Evolutionary conservation across 2,113 vertebrate genomes (phyloP).

Genomic region (Illadopsis cleaveri): DNA sequence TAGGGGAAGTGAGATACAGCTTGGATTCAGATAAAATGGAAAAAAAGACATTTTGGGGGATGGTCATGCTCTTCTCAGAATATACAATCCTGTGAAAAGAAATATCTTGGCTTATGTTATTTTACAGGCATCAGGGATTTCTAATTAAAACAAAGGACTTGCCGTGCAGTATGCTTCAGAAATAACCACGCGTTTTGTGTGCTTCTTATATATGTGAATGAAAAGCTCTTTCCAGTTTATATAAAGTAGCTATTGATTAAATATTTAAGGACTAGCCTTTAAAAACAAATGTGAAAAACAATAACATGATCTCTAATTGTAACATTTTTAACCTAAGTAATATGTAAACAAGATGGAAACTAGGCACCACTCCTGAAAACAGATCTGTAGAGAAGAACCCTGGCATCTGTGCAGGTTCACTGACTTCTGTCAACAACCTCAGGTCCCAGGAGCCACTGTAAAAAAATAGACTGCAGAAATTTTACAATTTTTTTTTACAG

Average conservation of each 20-base stretch:
- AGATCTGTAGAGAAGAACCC: not conserved
- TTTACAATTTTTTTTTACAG: not conserved
- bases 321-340: not conserved
- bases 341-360: not conserved
- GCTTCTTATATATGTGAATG: not conserved
- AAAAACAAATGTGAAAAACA: not conserved
- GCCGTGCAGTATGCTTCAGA: not conserved
- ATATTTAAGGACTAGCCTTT: not conserved
- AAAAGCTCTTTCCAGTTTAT: slow-evolving; percentile 2
- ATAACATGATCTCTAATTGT: not conserved
- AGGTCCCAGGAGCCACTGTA: not conserved
- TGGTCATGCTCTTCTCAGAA: not conserved
- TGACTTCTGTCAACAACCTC: not conserved
- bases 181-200: not conserved
- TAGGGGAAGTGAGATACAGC: not conserved
- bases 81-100: not conserved
- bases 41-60: not conserved
- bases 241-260: not conserved
- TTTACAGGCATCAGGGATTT: not conserved
- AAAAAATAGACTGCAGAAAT: not conserved
- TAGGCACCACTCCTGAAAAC: not conserved
- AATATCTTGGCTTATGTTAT: not conserved
- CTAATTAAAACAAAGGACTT: not conserved
- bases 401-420: not conserved
- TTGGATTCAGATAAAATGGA: not conserved